phyloP scores from a whole-genome alignment of 2,113 vertebrate species.

The Tragelaphus strepsiceros region DNA sequence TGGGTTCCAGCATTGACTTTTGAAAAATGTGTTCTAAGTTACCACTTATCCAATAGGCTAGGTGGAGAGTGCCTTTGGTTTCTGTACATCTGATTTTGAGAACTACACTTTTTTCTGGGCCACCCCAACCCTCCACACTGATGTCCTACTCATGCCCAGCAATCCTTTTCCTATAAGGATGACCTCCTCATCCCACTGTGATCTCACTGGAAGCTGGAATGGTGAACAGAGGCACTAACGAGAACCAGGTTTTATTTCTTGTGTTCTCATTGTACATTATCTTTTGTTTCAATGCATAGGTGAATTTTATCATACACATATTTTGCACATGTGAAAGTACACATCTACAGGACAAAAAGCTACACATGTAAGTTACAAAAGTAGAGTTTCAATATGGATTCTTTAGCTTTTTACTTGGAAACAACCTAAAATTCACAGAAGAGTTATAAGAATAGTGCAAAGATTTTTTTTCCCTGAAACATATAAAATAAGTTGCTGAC shows the following conservation, averaged over 20 bases:
- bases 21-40: background rate
- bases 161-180: background rate
- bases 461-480: background rate
- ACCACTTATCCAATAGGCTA: background rate
- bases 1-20: background rate
- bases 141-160: background rate
- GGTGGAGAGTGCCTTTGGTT: background rate
- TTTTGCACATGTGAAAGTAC: background rate
- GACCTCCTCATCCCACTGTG: background rate
- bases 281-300: background rate
- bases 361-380: background rate
- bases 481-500: background rate
- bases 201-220: background rate
- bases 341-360: background rate
- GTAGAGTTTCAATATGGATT: background rate
- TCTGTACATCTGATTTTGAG: background rate
- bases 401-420: background rate
- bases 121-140: background rate
- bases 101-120: background rate
- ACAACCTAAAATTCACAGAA: background rate
- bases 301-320: background rate
- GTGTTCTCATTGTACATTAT: background rate
- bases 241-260: background rate
- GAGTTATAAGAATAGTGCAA: background rate
- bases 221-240: background rate